Conservation (phyloP, 2,888 invertebrate genomes). For the Lasioglossum marginatum region DNA sequence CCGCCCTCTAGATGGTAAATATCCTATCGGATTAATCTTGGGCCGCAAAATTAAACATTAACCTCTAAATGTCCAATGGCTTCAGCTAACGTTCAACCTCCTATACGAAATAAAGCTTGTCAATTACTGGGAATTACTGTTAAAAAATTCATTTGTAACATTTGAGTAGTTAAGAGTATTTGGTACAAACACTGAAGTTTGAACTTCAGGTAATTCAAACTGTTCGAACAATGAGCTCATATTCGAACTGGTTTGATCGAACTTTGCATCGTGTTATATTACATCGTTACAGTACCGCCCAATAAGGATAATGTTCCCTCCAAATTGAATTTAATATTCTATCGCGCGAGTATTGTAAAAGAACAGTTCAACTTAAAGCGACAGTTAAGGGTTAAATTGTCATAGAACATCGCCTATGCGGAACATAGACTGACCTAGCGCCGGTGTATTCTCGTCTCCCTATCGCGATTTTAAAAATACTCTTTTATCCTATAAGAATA, state of each 20-base stretch:
- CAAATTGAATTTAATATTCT: not conserved
- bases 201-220: not conserved
- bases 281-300: not conserved
- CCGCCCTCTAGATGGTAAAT: not conserved
- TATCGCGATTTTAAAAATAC: not conserved
- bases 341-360: not conserved
- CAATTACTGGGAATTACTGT: no score
- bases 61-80: not conserved
- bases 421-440: conserved; percentile 8
- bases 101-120: not conserved
- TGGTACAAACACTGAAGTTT: not conserved
- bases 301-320: not conserved
- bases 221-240: not conserved
- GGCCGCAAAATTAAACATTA: not conserved
- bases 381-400: not conserved
- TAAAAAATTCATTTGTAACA: not conserved
- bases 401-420: conserved; percentile 9
- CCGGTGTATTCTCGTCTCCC: not conserved
- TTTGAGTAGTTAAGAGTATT: not conserved
- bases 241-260: conserved; percentile 9
- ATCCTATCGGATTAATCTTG: not conserved
- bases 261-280: not conserved
- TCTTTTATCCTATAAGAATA: not conserved
- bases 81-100: not conserved
- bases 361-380: not conserved